Evolutionary conservation across 2,888 invertebrate genomes (phyloP).

Genomic region (Athripsodes cinereus): DNA sequence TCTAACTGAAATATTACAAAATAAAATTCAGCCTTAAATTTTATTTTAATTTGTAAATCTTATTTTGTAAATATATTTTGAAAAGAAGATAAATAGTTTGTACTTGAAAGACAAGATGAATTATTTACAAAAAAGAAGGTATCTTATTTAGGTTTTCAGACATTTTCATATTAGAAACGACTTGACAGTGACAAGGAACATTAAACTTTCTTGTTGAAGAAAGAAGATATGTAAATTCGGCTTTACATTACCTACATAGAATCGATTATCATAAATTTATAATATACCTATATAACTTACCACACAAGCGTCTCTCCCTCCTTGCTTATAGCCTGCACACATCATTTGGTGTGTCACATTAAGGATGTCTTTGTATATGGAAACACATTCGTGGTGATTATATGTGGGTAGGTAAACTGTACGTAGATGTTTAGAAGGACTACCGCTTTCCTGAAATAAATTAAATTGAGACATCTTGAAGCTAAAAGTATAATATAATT

Average conservation of each 20-base stretch:
- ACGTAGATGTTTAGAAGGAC: constrained; percentile 17
- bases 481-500: too few species aligned
- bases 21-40: neutral
- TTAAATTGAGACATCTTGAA: neutral
- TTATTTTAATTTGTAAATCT: too few species aligned
- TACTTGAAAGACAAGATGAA: neutral
- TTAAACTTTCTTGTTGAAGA: too few species aligned
- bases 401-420: constrained; percentile 16
- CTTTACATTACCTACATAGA: neutral
- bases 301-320: constrained; percentile 22
- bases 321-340: constrained; percentile 17
- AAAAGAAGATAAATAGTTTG: neutral
- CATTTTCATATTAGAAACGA: too few species aligned
- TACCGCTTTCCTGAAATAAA: constrained; percentile 18
- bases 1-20: constrained; percentile 16
- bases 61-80: too few species aligned
- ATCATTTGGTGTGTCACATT: constrained; percentile 22
- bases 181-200: too few species aligned
- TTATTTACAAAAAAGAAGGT: too few species aligned
- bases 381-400: constrained; percentile 17
- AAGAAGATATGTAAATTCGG: neutral
- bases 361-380: constrained; percentile 17
- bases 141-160: too few species aligned
- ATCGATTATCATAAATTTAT: neutral
- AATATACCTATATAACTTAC: constrained; percentile 13